phyloP scores from a whole-genome alignment of 2,113 vertebrate genomes.

The Tympanuchus pallidicinctus region DNA sequence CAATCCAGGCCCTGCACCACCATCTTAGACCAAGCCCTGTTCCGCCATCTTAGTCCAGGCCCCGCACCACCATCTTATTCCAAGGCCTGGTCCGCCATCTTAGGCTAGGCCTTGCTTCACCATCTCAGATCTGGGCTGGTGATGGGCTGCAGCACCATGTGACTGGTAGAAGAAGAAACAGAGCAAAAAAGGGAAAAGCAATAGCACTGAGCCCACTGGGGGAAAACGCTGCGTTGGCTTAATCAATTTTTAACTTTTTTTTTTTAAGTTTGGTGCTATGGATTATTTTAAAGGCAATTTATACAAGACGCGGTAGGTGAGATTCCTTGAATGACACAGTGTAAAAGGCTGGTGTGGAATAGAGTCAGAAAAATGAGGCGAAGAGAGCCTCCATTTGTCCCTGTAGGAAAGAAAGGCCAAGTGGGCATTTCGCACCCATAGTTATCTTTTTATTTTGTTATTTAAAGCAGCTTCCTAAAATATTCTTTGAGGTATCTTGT shows the following conservation, averaged over 20 bases:
- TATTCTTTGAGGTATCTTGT: background rate
- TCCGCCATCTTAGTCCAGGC: no score
- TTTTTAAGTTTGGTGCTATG: background rate
- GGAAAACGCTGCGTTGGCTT: background rate
- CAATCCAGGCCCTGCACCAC: no score
- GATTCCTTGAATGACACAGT: slow-evolving; percentile 6
- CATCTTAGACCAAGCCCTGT: no score
- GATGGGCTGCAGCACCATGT: rapidly evolving
- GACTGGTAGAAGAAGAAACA: background rate
- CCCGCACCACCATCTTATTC: no score
- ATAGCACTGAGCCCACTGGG: background rate
- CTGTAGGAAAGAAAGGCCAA: slow-evolving; percentile 36
- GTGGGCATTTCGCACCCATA: slow-evolving; percentile 1
- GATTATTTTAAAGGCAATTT: slow-evolving; percentile 37
- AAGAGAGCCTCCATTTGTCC: background rate
- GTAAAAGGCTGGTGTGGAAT: slow-evolving; percentile 28
- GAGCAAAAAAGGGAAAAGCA: background rate
- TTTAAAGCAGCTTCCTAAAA: slow-evolving; percentile 13
- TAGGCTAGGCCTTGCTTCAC: background rate
- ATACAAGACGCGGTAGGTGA: slow-evolving; percentile 24
- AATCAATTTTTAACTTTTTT: background rate
- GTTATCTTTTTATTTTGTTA: background rate
- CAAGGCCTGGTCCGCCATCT: no score
- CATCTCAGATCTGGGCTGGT: background rate
- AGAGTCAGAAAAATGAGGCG: slow-evolving; percentile 60